Percentiles rank a stretch among this genome's conserved stretches.
phyloP scores from a whole-genome alignment of 64 coral and sea anemone species.

The Orbicella faveolata region DNA sequence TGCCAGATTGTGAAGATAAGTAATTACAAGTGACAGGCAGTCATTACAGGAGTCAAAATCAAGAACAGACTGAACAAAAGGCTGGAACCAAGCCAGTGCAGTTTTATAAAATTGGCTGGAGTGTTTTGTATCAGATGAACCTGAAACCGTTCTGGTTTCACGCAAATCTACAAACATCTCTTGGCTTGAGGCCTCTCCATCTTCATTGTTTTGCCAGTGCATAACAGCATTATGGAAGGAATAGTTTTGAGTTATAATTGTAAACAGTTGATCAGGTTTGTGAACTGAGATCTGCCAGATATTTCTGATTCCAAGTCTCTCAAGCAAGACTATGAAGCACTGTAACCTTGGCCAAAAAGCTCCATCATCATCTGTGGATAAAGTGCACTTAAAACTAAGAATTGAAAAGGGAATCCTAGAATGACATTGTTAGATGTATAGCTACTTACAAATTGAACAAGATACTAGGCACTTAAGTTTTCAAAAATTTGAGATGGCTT shows the following conservation, averaged over 20 bases:
- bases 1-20: constrained; percentile 41
- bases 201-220: neutral
- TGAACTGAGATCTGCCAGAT: constrained; percentile 30
- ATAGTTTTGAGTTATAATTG: constrained; percentile 16
- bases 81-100: constrained; percentile 52
- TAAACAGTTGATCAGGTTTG: neutral
- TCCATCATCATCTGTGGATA: neutral
- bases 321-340: constrained; percentile 44
- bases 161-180: neutral
- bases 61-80: constrained; percentile 57
- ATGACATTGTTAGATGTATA: too few relatives aligned
- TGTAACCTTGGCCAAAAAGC: constrained; percentile 43
- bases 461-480: too few relatives aligned
- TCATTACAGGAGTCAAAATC: constrained; percentile 32
- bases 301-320: constrained; percentile 21
- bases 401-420: neutral
- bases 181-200: neutral
- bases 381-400: neutral
- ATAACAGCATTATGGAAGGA: neutral
- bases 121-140: neutral
- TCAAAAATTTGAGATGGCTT: too few relatives aligned
- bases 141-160: neutral
- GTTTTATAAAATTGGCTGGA: neutral
- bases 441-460: too few relatives aligned
- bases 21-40: constrained; percentile 33